Base-by-base conservation (phyloP, 2,113 vertebrate genomes). In the Panthera leo region DNA sequence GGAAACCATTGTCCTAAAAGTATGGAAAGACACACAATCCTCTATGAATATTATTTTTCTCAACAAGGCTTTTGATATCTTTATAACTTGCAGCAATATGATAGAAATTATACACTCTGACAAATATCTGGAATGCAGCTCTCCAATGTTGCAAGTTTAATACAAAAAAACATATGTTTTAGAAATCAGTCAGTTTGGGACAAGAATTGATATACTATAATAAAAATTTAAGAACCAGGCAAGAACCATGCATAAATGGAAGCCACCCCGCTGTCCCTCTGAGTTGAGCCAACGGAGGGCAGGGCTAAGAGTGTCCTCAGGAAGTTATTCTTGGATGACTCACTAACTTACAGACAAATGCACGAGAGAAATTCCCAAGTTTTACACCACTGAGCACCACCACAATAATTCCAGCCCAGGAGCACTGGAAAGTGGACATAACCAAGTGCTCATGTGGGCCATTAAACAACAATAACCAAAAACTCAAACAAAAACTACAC, bases 21-120 rank as follows among this genome's bases (percentile, higher is more conserved):
- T 92, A 96, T 87, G 73, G 51, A 94, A 95, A 89, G 87, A 85
- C 36, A 95, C 27, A 91, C 36, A 91, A 61, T 85, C 55, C 18
- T 80, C 55, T 45, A 51, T 14, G 48, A 85, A 88, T 95, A 91
- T 96, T 89, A 85, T 85, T 96, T 92, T 97, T 94, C 93, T 97
- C 91, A 97, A 31, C 68, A 97, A 80, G 73, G 23, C 25, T 93
- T 96, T 91, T 79, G 88, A 71, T 96, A 83, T 95, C 76, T 94
- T 95, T 95, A 93, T 88, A 91, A 94, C 34, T 76, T 78, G 7
- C 1, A 42, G 76, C 14, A 96, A 39, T 90, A 91, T 76, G 15
- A 68, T 92, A 65, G n/a, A 87, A 97, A 92, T 95, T 79, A 92
- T 63, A 71, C 11, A 48, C 42, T 93, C 23, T 42, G 71, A 95